Evolutionary conservation across 1,140 invertebrate species (phyloP).

Genomic region (Drosophila rhopaloa): DNA sequence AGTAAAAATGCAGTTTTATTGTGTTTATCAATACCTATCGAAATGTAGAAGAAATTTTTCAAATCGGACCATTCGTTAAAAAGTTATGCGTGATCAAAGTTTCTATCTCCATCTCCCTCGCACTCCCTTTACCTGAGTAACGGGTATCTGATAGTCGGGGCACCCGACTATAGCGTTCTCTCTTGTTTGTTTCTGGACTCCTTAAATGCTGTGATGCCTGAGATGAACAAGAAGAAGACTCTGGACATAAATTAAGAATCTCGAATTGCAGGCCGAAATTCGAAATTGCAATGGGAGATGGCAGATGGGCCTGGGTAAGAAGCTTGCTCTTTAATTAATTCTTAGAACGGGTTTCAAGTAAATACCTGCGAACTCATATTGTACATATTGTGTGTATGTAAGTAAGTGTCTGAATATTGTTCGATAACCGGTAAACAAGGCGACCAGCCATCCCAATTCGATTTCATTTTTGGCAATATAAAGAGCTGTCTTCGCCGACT

Average conservation of each 20-base stretch:
- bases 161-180: too few relatives aligned
- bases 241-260: constrained; percentile 46
- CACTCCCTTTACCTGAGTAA: too few relatives aligned
- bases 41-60: too few relatives aligned
- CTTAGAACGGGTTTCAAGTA: constrained; percentile 75
- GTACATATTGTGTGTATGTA: constrained; percentile 33
- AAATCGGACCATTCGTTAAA: too few relatives aligned
- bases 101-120: too few relatives aligned
- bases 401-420: constrained; percentile 40
- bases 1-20: too few relatives aligned
- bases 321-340: constrained; percentile 72
- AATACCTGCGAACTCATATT: constrained; percentile 44
- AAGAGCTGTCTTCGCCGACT: constrained; percentile 28
- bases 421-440: constrained; percentile 67
- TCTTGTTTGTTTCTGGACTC: neutral
- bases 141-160: too few relatives aligned
- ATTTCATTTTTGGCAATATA: constrained; percentile 59
- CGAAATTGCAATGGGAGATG: constrained; percentile 34
- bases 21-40: too few relatives aligned
- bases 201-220: neutral
- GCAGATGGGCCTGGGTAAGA: constrained; percentile 45
- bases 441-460: constrained; percentile 42
- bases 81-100: too few relatives aligned
- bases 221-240: constrained; percentile 13
- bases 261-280: constrained; percentile 52